Percentiles rank a stretch among this genome's conserved stretches.
Conservation (phyloP, 2,113 vertebrate genomes). For the Dipodomys merriami region DNA sequence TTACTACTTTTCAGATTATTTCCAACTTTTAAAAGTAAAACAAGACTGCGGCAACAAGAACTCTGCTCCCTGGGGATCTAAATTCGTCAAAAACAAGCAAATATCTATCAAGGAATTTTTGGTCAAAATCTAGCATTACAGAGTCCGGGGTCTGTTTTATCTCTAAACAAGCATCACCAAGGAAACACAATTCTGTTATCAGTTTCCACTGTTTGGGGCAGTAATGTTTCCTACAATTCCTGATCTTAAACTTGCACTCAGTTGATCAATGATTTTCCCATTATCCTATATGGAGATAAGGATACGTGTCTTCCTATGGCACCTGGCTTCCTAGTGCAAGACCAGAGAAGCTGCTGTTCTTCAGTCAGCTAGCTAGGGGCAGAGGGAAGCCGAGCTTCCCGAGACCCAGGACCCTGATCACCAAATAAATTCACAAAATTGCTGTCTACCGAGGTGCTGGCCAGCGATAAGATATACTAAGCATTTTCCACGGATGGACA, state of each 20-base stretch:
- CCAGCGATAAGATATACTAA: neutral
- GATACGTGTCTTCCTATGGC: neutral
- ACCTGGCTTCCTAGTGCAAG: neutral
- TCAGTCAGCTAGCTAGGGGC: neutral
- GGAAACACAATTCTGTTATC: constrained; percentile 37
- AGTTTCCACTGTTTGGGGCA: neutral
- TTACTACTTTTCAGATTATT: constrained; percentile 13
- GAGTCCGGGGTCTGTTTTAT: constrained; percentile 5
- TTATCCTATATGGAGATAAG: neutral
- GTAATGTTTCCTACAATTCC: neutral
- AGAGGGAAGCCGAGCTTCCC: constrained; percentile 8
- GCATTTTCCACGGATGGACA: neutral
- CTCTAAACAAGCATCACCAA: constrained; percentile 12
- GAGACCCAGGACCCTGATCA: neutral
- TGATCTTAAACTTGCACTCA: neutral
- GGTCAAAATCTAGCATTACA: neutral
- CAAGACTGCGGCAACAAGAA: neutral
- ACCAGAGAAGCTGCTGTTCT: constrained; percentile 33
- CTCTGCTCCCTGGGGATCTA: neutral
- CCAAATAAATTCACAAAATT: constrained; percentile 43
- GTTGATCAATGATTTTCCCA: neutral
- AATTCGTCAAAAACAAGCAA: constrained; percentile 35
- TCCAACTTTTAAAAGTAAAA: constrained; percentile 1
- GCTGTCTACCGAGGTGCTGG: neutral
- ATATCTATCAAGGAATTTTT: neutral